Evolutionary conservation across 2,888 invertebrate genomes (phyloP), one percentile per base, ranked within the genome.

Genomic region (Acleris holmiana): DNA sequence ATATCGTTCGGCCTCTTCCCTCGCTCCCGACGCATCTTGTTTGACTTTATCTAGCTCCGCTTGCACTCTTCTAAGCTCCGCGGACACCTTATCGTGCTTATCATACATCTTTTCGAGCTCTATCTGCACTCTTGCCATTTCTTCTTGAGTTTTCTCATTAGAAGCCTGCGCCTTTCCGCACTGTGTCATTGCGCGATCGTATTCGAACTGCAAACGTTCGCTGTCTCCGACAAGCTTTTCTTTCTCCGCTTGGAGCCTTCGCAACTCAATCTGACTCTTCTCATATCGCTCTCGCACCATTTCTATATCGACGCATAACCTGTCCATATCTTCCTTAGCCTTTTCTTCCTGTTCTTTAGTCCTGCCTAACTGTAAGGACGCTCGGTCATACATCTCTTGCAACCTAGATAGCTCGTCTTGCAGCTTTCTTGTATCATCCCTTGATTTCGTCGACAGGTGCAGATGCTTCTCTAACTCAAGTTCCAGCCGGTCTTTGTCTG

Each of bases 261-360:
- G 93, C 53, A 97, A 86, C 87, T 98, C 98, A 66, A 96, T 95
- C 84, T 97, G 97, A 15, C 96, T 93, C 85, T 98, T 98, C 77
- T 98, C 98, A 80, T 97, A 97, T 57, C 97, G 94, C 75, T 98
- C 98, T 53, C 97, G 94, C 69, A 97, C 95, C 94, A 98, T 96
- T 83, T 98, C 97, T 25, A 97, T 93, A 76, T 98, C 98, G 59
- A 97, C 95, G 72, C 94, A 91, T 72, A 96, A 82, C 73, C 96
- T 93, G 75, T 96, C 97, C 79, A 96, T 93, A 73, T 96, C 97
- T 79, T 97, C 96, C 77, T 98, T 97, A 29, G 97, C 96, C 82
- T 98, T 98, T 73, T 98, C 98, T 89, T 98, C 98, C 75, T 95
- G 94, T 85, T 98, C 98, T 85, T 98, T 98, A 59, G 97, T 95